phyloP scores from a whole-genome alignment of 2,797 vertebrate species.

The Perodicticus potto region DNA sequence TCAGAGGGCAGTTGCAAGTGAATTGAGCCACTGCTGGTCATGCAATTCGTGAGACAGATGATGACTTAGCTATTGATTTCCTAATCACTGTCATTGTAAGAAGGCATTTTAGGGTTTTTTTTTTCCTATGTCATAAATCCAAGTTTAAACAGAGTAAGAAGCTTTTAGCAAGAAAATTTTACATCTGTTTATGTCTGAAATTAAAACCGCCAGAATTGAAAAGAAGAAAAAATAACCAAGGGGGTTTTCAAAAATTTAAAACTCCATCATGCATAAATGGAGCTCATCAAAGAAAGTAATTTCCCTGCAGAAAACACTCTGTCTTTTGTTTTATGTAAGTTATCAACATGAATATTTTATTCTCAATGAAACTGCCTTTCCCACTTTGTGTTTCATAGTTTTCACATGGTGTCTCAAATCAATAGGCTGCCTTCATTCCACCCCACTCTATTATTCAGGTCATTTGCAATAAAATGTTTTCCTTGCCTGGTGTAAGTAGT shows the following conservation, averaged over 20 bases:
- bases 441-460: slow-evolving; percentile 77
- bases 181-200: slow-evolving; percentile 90
- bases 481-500: slow-evolving; percentile 59
- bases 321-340: slow-evolving; percentile 93
- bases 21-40: slow-evolving; percentile 62
- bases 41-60: slow-evolving; percentile 73
- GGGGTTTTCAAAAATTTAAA: slow-evolving; percentile 92
- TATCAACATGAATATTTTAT: slow-evolving; percentile 92
- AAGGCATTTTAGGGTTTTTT: slow-evolving; percentile 73
- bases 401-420: slow-evolving; percentile 80
- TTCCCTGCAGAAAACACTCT: slow-evolving; percentile 91
- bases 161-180: slow-evolving; percentile 88
- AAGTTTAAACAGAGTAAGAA: slow-evolving; percentile 85
- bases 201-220: slow-evolving; percentile 88
- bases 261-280: slow-evolving; percentile 92
- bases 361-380: slow-evolving; percentile 86
- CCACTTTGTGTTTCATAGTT: slow-evolving; percentile 84
- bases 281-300: slow-evolving; percentile 91
- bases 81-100: slow-evolving; percentile 85
- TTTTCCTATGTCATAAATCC: slow-evolving; percentile 85
- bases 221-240: slow-evolving; percentile 89
- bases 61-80: slow-evolving; percentile 88
- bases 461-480: slow-evolving; percentile 79
- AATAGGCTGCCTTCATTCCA: slow-evolving; percentile 70
- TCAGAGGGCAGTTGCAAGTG: slow-evolving; percentile 71